Evolutionary conservation across 2,797 vertebrate genomes (phyloP).

Genomic region (Syngnathus rostellatus): DNA sequence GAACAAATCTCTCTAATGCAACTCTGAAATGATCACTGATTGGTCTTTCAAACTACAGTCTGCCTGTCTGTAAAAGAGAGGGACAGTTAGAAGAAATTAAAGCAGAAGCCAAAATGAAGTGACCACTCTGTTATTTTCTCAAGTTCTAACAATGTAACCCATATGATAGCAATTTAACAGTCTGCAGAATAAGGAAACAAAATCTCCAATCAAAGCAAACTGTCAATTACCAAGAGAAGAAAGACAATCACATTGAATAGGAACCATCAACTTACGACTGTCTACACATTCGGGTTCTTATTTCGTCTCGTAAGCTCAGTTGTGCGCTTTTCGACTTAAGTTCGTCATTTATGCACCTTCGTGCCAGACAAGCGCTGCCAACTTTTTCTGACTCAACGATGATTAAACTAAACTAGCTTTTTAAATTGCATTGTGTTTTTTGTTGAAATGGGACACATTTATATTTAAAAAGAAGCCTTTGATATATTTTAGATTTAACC

Average conservation of each 20-base stretch:
- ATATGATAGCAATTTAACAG: background rate
- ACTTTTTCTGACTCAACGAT: no score
- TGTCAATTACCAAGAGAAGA: background rate
- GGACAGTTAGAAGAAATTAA: background rate
- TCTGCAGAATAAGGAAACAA: background rate
- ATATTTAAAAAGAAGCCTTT: no score
- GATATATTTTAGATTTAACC: no score
- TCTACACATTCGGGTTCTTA: background rate
- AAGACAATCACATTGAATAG: background rate
- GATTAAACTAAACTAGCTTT: no score
- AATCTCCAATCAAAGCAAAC: background rate
- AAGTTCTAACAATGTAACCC: background rate
- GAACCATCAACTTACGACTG: background rate
- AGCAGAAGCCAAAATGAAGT: background rate
- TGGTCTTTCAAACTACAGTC: background rate
- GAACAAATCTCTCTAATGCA: background rate
- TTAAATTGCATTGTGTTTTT: no score
- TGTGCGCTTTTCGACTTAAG: background rate
- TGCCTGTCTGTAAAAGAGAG: background rate
- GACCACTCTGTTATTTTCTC: background rate
- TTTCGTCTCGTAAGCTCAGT: background rate
- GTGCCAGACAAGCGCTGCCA: background rate
- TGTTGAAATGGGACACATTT: no score
- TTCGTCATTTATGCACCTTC: background rate
- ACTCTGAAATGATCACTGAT: background rate